Evolutionary conservation across 1,140 invertebrate species (phyloP), one percentile per base, ranked within the genome.

Genomic region (Chironomus striatipennis): DNA sequence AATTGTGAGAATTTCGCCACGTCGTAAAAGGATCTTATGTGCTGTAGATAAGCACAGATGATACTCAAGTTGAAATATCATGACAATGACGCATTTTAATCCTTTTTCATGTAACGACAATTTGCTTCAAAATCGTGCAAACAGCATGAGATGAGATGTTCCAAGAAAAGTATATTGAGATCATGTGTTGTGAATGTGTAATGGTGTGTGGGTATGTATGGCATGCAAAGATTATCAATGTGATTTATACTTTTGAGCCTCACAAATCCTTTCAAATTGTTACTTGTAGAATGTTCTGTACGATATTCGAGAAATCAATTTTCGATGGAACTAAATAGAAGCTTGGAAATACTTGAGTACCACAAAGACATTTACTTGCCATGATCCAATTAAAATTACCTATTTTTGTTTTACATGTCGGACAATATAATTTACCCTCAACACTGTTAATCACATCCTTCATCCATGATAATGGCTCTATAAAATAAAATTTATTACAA

Each of bases 301-400:
- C 91, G 74, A 91, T 89, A 81, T 92, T 93, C 74, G 91, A 92
- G 85, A 91, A 90, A 80, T 95, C 93, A 67, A 95, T 90, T 83
- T 93, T 94, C 4, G 91, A 93, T 73, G 92, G 92, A 78, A 92
- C 90, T 73, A 95, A 83, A 82, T 94, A 94, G 84, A 94, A 95
- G 8, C 91, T 91, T 0, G 93, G 93, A 18, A 91, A 90, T 74
- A 93, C 90, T 81, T 92, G 91, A 75, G 89, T 88, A 3, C 92
- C 92, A 81, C 93, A 95, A 2, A 91, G 91, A 82, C 93, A 95
- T 76, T 91, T 89, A 78, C 90, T 74, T 89, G 90, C 90, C 86
- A 90, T 91, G 73, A 93, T 85, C 93, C 92, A 94, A 81, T 90
- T 93, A 79, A 91, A 95, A 64, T 90, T 91, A 5, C 92, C 93